Conservation (phyloP, 2,888 invertebrate species). For the Trypoxylon attenuatum region DNA sequence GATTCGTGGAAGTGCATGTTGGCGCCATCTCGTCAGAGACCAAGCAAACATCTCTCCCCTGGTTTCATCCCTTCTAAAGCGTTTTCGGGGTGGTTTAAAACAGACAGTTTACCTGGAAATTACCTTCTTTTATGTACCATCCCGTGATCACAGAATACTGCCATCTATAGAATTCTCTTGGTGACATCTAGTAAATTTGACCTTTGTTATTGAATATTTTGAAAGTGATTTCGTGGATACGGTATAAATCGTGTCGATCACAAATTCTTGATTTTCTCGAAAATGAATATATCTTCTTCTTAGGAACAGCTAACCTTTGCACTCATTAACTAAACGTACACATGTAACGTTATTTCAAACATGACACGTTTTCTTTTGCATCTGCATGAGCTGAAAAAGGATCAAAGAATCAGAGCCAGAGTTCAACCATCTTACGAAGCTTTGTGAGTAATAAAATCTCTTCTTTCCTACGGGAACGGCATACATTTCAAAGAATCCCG, state of each 20-base stretch:
- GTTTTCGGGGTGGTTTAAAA: slow-evolving; percentile 40
- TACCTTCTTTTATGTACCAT: slow-evolving; percentile 10
- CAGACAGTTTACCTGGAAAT: slow-evolving; percentile 41
- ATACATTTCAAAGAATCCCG: slow-evolving; percentile 17
- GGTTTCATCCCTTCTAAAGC: slow-evolving; percentile 38
- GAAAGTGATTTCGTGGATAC: no score
- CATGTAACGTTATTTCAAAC: no score
- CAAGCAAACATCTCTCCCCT: slow-evolving; percentile 35
- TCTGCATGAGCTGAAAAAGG: slow-evolving; percentile 7
- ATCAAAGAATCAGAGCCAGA: slow-evolving; percentile 18
- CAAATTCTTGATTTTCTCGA: no score
- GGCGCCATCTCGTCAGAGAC: slow-evolving; percentile 39
- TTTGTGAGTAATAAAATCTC: slow-evolving; percentile 54
- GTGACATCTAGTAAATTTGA: no score
- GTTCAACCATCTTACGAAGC: slow-evolving; percentile 24
- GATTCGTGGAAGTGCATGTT: slow-evolving; percentile 20
- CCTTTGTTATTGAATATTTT: no score
- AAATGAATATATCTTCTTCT: no score
- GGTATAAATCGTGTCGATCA: no score
- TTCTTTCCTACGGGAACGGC: slow-evolving; percentile 29
- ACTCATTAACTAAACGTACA: no score
- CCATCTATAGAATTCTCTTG: slow-evolving; percentile 32
- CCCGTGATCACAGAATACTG: slow-evolving; percentile 31
- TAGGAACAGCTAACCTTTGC: no score
- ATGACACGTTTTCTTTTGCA: no score